A percentile compares a stretch with the other conserved stretches of the same genome.
Conservation (phyloP, 2,113 vertebrate genomes). For the Centrocercus urophasianus region DNA sequence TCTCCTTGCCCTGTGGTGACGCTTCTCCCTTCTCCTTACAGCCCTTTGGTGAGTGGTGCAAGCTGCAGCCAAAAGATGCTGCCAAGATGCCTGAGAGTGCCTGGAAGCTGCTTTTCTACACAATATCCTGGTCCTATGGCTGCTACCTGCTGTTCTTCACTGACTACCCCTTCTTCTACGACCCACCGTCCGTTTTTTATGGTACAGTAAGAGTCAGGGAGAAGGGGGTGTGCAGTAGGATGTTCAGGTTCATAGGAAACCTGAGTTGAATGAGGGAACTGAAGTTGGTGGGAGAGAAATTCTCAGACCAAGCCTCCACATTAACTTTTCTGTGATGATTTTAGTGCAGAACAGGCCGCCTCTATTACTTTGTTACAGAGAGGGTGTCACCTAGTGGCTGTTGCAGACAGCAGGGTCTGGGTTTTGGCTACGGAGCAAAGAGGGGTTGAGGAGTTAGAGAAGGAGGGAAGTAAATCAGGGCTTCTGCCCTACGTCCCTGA, state of each 20-base stretch:
- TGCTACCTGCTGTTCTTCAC: conserved; percentile 93
- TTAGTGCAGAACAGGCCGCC: rapidly evolving
- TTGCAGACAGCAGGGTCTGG: neutral
- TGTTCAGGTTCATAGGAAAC: rapidly evolving
- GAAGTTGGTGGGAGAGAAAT: neutral
- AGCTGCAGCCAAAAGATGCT: conserved; percentile 88
- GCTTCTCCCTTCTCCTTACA: conserved; percentile 44
- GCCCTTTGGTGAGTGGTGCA: conserved; percentile 88
- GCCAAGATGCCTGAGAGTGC: conserved; percentile 96
- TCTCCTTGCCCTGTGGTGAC: rapidly evolving
- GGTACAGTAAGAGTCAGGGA: conserved; percentile 75
- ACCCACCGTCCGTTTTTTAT: conserved; percentile 91
- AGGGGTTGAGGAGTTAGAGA: rapidly evolving
- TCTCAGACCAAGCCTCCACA: rapidly evolving
- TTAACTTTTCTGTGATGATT: rapidly evolving
- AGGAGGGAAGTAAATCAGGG: neutral
- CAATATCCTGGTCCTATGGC: conserved; percentile 90
- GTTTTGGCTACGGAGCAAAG: neutral
- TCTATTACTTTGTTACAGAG: rapidly evolving
- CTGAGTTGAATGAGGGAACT: rapidly evolving
- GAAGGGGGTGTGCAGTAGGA: rapidly evolving
- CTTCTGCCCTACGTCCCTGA: rapidly evolving
- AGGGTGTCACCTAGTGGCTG: neutral
- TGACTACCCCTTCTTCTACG: conserved; percentile 91
- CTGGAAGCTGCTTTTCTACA: conserved; percentile 98